These are phyloP conservation scores for Sitta europaea DNA, from an alignment of 2,113 vertebrate species.

Conservation along the genomic window DNA sequence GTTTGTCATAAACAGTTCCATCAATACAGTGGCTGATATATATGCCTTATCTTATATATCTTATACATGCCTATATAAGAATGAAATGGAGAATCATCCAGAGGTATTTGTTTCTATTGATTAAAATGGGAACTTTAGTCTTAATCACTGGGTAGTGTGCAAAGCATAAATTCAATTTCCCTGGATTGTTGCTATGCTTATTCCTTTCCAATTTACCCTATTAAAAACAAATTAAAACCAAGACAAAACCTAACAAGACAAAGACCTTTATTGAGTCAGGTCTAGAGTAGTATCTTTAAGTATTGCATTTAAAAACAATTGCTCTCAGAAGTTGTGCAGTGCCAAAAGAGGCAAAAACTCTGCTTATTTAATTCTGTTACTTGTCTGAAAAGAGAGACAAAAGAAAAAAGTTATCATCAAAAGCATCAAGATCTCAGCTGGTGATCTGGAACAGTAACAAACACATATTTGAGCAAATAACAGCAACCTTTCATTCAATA, in stretches of 20 bases:
- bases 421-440: background rate
- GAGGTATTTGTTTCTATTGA: background rate
- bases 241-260: accelerated
- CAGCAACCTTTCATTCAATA: background rate
- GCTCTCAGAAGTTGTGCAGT: background rate
- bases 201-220: background rate
- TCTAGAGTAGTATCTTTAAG: background rate
- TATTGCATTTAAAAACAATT: background rate
- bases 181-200: background rate
- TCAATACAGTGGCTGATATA: background rate
- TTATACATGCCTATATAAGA: background rate
- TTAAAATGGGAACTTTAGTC: background rate
- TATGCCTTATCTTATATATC: background rate
- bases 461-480: background rate
- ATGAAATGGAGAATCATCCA: background rate
- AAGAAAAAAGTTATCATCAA: background rate
- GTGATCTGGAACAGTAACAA: background rate
- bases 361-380: background rate
- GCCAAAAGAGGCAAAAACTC: background rate
- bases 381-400: background rate
- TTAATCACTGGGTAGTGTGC: background rate
- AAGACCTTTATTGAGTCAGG: background rate
- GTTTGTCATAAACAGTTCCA: background rate
- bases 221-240: background rate
- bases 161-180: background rate